Evolutionary conservation across 2,797 vertebrate genomes (phyloP), one percentile per base, ranked within the genome.

Genomic region (Spondyliosoma cantharus): DNA sequence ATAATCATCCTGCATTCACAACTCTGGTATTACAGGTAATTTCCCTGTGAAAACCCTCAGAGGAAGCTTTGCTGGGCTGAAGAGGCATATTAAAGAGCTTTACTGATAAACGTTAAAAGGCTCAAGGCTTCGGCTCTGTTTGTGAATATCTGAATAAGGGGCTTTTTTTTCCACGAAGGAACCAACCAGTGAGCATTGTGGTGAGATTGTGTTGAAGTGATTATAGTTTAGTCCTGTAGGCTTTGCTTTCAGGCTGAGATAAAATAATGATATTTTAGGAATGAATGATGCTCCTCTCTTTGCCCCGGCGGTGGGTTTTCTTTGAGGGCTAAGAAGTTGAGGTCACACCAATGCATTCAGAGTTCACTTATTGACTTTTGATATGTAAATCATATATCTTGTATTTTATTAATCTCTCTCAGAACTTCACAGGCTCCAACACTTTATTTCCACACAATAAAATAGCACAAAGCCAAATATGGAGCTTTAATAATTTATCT

Each of bases 31-130:
- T 93, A 92, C 93, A 93, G 94, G 93, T 95, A 93, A 94, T 95
- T 94, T 93, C 81, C 80, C 88, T 76, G 68, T 76, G 81, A 93
- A 93, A 91, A 86, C 90, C 91, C 88, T 89, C 78, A 79, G 89
- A 91, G 86, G 84, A 92, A 84, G 89, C 89, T 89, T 86, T 78
- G 80, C 67, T 3, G 77, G 87, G 89, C 88, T 94, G 90, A 94
- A 93, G 91, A 90, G 86, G 89, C 88, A 89, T 91, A 93, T 94
- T 94, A 93, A 94, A 94, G 89, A 93, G 91, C 92, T 93, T 93
- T 91, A 81, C 90, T 90, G 94, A 94, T 94, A 94, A 94, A 92
- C 59, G 85, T 89, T 92, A 91, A 94, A 94, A 88, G 84, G 92
- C 92, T 92, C 83, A 86, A 83, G 86, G 93, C 89, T 89, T 86